Base-by-base conservation (phyloP, 1,140 invertebrate genomes). In the Drosophila eugracilis region DNA sequence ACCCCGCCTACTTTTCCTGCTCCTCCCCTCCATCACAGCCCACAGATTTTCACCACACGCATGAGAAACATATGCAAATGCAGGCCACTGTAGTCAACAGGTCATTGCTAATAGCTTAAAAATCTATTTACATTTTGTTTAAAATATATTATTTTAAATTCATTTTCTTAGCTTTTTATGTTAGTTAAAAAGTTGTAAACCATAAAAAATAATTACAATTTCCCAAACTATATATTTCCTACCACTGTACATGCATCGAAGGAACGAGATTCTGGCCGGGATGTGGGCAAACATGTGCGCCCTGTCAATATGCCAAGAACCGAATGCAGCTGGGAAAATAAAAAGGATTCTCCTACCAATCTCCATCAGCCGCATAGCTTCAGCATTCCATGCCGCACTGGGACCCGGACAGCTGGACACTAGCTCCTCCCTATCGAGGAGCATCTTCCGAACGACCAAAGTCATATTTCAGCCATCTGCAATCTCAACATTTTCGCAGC, bases 401-500 rank as follows among this genome's bases (percentile, higher is more conserved):
- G n/a, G n/a, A n/a, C n/a, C n/a, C n/a, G n/a, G n/a, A n/a, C n/a
- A n/a, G n/a, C n/a, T n/a, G n/a, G n/a, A n/a, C n/a, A n/a, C n/a
- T n/a, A n/a, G n/a, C n/a, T n/a, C n/a, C n/a, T n/a, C n/a, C n/a
- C n/a, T n/a, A 67, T 67, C 37, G 47, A 37, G n/a, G 12, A 19
- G 36, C 12, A n/a, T 26, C 36, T 34, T n/a, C 5, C 57, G 21
- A 34, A 26, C 63, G 28, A n/a, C n/a, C n/a, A 34, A 53, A 36
- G 36, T 44, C 65, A 69, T 69, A 69, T 69, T 69, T 69, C 65
- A 69, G 47, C 34, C 32, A 34, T 44, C 60, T 67, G 45, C 65
- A 69, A 69, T 69, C 65, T 69, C 62, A 52, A 67, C 60, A 30
- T 65, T 67, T 67, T 69, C 65, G 37, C 62, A 67, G 65, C 45